These are phyloP conservation scores for Sula dactylatra DNA, from an alignment of 2,113 vertebrate genomes.

Conservation along the genomic window DNA sequence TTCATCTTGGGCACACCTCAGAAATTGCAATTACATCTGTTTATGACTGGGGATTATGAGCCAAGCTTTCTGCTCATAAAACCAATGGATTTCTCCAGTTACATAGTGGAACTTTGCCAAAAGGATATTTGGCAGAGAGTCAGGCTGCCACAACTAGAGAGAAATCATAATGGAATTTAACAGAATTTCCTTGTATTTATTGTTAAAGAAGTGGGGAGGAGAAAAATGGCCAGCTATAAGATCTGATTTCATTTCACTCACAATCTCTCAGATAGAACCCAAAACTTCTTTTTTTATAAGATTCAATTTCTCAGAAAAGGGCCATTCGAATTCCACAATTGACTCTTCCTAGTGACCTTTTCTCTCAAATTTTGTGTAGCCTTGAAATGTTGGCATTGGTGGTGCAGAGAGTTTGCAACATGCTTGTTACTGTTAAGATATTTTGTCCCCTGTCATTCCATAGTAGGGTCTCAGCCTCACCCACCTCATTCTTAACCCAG, in stretches of 20 bases:
- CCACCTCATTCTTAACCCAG: not conserved
- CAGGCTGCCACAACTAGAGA: not conserved
- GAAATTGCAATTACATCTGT: not conserved
- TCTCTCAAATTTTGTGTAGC: not conserved
- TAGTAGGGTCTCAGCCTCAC: not conserved
- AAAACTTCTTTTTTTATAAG: not conserved
- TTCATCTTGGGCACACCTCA: not conserved
- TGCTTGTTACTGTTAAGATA: not conserved
- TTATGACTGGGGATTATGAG: not conserved
- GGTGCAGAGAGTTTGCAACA: not conserved
- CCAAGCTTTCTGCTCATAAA: not conserved
- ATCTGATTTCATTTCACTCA: not conserved
- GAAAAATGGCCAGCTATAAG: not conserved
- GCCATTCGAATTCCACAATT: not conserved
- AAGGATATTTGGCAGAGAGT: not conserved
- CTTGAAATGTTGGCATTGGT: not conserved
- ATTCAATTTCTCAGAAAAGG: not conserved
- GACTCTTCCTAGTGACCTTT: not conserved
- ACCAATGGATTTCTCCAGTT: not conserved
- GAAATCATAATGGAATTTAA: not conserved
- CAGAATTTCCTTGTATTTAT: not conserved
- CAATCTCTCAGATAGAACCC: not conserved
- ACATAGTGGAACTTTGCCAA: not conserved
- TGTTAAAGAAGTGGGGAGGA: not conserved
- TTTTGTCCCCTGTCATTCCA: not conserved